Conservation (phyloP, 64 coral and sea anemone species). For the Dendrophyllia cribrosa region DNA sequence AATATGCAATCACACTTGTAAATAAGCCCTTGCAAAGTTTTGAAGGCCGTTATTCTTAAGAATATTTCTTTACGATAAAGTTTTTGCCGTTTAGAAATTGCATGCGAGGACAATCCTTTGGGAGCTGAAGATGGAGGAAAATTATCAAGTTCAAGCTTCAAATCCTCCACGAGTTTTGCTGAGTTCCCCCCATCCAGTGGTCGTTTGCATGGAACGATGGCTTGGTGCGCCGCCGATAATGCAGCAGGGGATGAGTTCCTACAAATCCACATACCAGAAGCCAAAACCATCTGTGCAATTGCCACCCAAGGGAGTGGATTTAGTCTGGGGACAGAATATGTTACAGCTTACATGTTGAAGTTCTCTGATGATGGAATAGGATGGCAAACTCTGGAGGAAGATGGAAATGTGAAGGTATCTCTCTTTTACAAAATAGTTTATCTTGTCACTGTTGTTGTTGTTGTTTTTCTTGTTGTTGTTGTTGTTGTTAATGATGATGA, state of each 20-base stretch:
- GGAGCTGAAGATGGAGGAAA: slow-evolving; percentile 6
- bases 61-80: no score
- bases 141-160: slow-evolving; percentile 2
- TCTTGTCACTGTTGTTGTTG: no score
- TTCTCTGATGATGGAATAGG: slow-evolving; percentile 16
- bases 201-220: slow-evolving; percentile 34
- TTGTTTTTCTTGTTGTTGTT: no score
- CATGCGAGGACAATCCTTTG: slow-evolving; percentile 14
- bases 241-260: slow-evolving; percentile 20
- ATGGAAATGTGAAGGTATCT: slow-evolving; percentile 9
- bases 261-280: slow-evolving; percentile 40
- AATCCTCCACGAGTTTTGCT: not conserved
- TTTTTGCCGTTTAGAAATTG: not conserved
- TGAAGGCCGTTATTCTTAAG: no score
- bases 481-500: no score
- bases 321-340: not conserved
- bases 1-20: no score
- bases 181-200: not conserved
- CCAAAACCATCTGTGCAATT: slow-evolving; percentile 42
- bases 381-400: slow-evolving; percentile 27
- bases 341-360: slow-evolving; percentile 5
- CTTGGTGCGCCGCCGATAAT: slow-evolving; percentile 19
- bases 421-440: not conserved
- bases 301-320: slow-evolving; percentile 56
- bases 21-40: no score